Evolutionary conservation across 2,888 invertebrate genomes (phyloP).

Genomic region (Charanyca ferruginea): DNA sequence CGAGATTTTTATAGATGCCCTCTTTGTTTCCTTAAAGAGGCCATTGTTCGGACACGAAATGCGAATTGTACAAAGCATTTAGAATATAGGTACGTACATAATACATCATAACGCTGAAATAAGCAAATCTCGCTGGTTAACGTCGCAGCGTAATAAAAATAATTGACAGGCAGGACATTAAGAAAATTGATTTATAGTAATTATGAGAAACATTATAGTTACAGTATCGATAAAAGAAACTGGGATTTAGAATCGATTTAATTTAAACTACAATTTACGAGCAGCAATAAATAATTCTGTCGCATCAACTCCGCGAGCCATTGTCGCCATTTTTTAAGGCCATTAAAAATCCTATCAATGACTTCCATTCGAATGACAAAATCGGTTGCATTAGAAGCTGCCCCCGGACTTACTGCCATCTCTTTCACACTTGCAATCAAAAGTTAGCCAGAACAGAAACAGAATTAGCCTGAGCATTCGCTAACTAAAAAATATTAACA

Average conservation of each 20-base stretch:
- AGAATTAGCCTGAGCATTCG: slow-evolving; percentile 73
- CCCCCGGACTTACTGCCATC: slow-evolving; percentile 71
- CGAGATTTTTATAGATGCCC: slow-evolving; percentile 65
- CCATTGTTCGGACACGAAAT: slow-evolving; percentile 63
- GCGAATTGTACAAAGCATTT: slow-evolving; percentile 57
- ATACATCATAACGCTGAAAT: slow-evolving; percentile 34
- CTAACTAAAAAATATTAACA: slow-evolving; percentile 79
- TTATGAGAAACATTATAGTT: slow-evolving; percentile 82
- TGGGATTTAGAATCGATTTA: slow-evolving; percentile 86
- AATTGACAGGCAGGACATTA: slow-evolving; percentile 64
- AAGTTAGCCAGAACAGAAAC: slow-evolving; percentile 71
- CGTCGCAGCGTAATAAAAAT: slow-evolving; percentile 58
- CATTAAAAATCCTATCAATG: slow-evolving; percentile 90
- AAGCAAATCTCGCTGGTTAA: slow-evolving; percentile 30
- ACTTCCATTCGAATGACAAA: slow-evolving; percentile 83
- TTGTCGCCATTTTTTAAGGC: slow-evolving; percentile 89
- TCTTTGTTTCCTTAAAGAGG: slow-evolving; percentile 66
- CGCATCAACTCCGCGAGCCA: slow-evolving; percentile 82
- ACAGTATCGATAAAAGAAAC: slow-evolving; percentile 80
- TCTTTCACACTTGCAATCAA: slow-evolving; percentile 73
- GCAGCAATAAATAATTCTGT: slow-evolving; percentile 86
- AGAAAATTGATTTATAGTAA: slow-evolving; percentile 83
- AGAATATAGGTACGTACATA: slow-evolving; percentile 28
- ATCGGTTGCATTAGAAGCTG: slow-evolving; percentile 80
- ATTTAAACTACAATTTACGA: slow-evolving; percentile 89